Percentiles rank a stretch among this genome's conserved stretches.
These are phyloP conservation scores for Bungarus multicinctus DNA, from an alignment of 2,113 vertebrate species.

Conservation along the genomic window DNA sequence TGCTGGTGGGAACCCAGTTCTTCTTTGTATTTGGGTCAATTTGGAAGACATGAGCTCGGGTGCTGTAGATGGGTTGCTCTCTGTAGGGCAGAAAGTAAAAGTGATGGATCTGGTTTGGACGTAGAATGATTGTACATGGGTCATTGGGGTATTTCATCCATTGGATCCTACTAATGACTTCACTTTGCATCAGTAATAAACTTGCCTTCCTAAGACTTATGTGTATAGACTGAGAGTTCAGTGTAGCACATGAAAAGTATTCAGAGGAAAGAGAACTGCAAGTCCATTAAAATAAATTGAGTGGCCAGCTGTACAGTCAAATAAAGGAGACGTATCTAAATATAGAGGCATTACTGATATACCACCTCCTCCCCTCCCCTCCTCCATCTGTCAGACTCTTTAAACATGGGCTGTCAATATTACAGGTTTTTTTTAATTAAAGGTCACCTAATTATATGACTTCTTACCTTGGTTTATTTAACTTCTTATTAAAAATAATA, in stretches of 20 bases:
- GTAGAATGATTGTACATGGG: slow-evolving; percentile 55
- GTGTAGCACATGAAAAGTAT: background rate
- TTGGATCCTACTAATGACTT: slow-evolving; percentile 52
- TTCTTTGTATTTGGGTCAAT: slow-evolving; percentile 99
- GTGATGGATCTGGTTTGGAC: slow-evolving; percentile 72
- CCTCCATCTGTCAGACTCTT: background rate
- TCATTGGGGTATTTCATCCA: slow-evolving; percentile 54
- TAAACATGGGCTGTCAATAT: slow-evolving; percentile 20
- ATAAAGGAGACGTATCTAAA: slow-evolving; percentile 28
- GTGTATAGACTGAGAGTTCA: background rate
- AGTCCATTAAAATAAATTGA: slow-evolving; percentile 13
- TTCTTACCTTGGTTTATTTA: background rate
- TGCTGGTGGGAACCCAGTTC: slow-evolving; percentile 99
- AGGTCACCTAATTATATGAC: background rate
- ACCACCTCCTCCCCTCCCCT: background rate
- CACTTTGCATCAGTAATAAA: slow-evolving; percentile 52
- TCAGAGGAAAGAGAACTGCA: background rate
- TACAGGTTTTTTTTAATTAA: background rate
- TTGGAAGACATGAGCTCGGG: slow-evolving; percentile 98
- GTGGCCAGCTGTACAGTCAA: slow-evolving; percentile 13
- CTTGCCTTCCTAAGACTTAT: background rate
- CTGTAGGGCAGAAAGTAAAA: slow-evolving; percentile 80
- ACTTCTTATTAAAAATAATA: background rate
- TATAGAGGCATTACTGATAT: background rate
- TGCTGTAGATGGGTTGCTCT: slow-evolving; percentile 99